A percentile compares a stretch with the other conserved stretches of the same genome.
phyloP scores from a whole-genome alignment of 2,113 vertebrate genomes.

The Gambusia affinis region DNA sequence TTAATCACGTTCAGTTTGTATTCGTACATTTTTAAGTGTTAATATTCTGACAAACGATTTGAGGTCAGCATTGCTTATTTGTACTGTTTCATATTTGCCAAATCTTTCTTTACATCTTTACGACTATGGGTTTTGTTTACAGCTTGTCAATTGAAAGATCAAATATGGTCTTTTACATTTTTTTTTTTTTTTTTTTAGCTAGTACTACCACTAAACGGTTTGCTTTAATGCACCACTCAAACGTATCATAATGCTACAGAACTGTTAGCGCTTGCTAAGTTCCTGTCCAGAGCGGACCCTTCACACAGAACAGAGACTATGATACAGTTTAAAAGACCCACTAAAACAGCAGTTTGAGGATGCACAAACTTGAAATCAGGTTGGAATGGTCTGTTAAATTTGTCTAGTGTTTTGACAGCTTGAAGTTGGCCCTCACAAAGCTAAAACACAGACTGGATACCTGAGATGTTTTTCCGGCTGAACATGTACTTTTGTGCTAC shows the following conservation, averaged over 20 bases:
- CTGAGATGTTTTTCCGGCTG: too few species aligned
- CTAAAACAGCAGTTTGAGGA: not conserved
- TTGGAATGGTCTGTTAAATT: too few species aligned
- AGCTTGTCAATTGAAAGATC: not conserved
- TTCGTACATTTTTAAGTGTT: not conserved
- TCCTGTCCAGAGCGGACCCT: slow-evolving; percentile 1
- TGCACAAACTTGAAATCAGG: not conserved
- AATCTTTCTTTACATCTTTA: not conserved
- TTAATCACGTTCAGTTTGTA: not conserved
- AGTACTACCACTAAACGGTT: not conserved
- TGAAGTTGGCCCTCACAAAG: too few species aligned
- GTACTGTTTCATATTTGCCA: not conserved
- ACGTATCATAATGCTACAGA: not conserved
- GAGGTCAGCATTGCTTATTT: not conserved
- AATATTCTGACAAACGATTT: not conserved
- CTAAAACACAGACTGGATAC: too few species aligned
- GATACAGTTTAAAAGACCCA: not conserved
- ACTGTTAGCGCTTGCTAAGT: slow-evolving; percentile 2
- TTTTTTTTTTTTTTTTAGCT: not conserved
- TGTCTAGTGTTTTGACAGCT: too few species aligned
- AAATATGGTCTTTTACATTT: not conserved
- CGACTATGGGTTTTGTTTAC: not conserved
- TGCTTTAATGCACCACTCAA: slow-evolving; percentile 4
- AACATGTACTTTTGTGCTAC: too few species aligned
- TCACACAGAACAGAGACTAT: not conserved